A percentile compares a stretch with the other conserved stretches of the same genome.
These are phyloP conservation scores for Oxyteleia sp. DNA, from an alignment of 2,888 invertebrate genomes.

Conservation along the genomic window DNA sequence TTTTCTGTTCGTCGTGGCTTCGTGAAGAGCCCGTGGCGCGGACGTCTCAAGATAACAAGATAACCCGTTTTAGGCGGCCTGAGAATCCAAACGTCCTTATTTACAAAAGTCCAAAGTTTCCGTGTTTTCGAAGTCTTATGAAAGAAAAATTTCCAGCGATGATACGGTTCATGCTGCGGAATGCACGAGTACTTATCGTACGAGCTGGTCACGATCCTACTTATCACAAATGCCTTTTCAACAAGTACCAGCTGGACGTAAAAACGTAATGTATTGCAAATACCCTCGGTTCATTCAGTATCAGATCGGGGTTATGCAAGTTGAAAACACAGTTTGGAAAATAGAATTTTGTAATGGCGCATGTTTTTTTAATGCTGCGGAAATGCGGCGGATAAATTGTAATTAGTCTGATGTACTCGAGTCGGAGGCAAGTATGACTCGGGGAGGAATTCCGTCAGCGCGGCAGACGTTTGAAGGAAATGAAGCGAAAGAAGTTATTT, in stretches of 20 bases:
- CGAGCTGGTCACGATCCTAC: constrained; percentile 68
- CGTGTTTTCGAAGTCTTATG: constrained; percentile 67
- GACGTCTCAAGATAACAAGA: constrained; percentile 82
- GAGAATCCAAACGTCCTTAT: constrained; percentile 84
- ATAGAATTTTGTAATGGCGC: constrained; percentile 37
- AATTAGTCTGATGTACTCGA: constrained; percentile 10
- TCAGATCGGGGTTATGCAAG: constrained; percentile 34
- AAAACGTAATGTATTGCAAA: constrained; percentile 65
- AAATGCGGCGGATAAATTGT: constrained; percentile 1
- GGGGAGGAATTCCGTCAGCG: background rate
- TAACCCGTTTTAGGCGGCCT: constrained; percentile 80
- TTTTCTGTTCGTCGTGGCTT: constrained; percentile 72
- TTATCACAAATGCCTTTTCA: constrained; percentile 70
- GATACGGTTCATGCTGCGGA: constrained; percentile 62
- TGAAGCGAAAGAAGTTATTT: constrained; percentile 23
- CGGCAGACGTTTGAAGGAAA: constrained; percentile 13
- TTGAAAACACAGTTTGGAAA: constrained; percentile 11
- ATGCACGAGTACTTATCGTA: constrained; percentile 69
- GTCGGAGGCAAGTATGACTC: background rate
- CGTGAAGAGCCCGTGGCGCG: constrained; percentile 74
- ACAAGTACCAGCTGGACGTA: constrained; percentile 56
- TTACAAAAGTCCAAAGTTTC: constrained; percentile 79
- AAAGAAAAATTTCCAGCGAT: constrained; percentile 71
- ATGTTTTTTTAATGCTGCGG: constrained; percentile 19
- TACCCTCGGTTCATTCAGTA: constrained; percentile 50